phyloP scores from a whole-genome alignment of 2,113 vertebrate genomes.

The Pomatorhinus ruficollis region DNA sequence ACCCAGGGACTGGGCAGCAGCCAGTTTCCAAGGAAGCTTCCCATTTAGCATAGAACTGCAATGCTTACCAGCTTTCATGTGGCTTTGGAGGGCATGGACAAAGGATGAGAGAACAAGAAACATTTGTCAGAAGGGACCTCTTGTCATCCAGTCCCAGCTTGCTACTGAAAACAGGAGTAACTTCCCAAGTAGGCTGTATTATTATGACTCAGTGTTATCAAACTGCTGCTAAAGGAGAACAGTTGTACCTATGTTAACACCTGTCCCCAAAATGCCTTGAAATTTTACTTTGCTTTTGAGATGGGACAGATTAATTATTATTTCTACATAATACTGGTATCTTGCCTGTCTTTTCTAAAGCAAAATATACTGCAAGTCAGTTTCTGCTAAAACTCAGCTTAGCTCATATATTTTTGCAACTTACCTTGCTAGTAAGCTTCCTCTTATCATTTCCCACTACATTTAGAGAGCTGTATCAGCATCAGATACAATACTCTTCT shows the following conservation, averaged over 20 bases:
- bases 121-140: not conserved
- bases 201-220: not conserved
- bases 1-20: not conserved
- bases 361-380: not conserved
- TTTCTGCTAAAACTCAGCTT: not conserved
- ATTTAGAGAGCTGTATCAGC: not conserved
- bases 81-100: not conserved
- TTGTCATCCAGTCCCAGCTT: not conserved
- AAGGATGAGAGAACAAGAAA: not conserved
- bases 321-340: not conserved
- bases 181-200: not conserved
- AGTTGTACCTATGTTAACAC: not conserved
- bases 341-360: not conserved
- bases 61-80: not conserved
- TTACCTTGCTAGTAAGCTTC: not conserved
- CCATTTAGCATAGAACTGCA: not conserved
- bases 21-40: not conserved
- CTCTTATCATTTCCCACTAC: not conserved
- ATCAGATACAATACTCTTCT: not conserved
- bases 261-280: not conserved
- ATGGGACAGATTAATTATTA: not conserved
- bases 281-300: not conserved
- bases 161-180: not conserved
- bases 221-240: not conserved
- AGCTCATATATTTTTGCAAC: not conserved